A percentile compares a stretch with the other conserved stretches of the same genome.
These are phyloP conservation scores for Eupeodes latifasciatus DNA, from an alignment of 2,888 invertebrate species.

Conservation along the genomic window DNA sequence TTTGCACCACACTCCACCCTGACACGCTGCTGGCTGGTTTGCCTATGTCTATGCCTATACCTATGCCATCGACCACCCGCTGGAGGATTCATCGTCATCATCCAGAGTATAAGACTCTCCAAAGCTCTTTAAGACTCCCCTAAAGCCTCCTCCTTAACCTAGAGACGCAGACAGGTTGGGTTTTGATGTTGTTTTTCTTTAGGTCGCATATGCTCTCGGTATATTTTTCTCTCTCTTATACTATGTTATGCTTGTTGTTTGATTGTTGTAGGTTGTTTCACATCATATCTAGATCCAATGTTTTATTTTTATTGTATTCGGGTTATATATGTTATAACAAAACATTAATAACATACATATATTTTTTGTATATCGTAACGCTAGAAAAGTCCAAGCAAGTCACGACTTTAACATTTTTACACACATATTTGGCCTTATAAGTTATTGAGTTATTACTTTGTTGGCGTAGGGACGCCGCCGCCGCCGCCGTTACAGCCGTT, in stretches of 20 bases:
- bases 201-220: background rate
- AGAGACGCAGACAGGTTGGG: constrained; percentile 36
- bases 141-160: constrained; percentile 38
- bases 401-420: constrained; percentile 84
- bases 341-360: constrained; percentile 74
- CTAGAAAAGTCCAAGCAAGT: constrained; percentile 78
- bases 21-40: background rate
- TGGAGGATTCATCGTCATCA: constrained; percentile 56
- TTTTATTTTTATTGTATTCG: constrained; percentile 41
- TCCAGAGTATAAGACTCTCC: constrained; percentile 11
- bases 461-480: constrained; percentile 59
- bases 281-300: constrained; percentile 55
- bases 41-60: background rate
- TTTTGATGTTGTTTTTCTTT: background rate
- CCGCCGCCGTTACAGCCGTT: background rate
- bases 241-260: constrained; percentile 36
- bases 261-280: constrained; percentile 63
- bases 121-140: constrained; percentile 9
- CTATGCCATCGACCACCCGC: constrained; percentile 4
- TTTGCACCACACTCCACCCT: background rate
- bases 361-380: constrained; percentile 59
- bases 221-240: constrained; percentile 8
- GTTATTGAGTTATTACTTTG: constrained; percentile 74
- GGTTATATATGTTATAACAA: constrained; percentile 56
- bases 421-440: constrained; percentile 78